These are phyloP conservation scores for Conistra vaccinii DNA, from an alignment of 2,888 invertebrate species.

Conservation along the genomic window DNA sequence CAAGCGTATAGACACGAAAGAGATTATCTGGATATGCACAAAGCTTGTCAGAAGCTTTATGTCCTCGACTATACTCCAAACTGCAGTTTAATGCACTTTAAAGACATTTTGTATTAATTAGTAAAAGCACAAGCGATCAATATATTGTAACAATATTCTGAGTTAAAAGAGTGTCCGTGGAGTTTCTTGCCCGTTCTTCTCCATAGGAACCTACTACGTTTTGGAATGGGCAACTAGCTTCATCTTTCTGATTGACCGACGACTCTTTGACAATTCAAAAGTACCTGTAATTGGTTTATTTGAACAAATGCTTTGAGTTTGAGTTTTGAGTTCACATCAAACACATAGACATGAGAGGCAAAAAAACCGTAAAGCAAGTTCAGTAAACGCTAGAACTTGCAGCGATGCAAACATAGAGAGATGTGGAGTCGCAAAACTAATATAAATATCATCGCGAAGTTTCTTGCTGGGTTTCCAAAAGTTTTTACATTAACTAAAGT, in stretches of 20 bases:
- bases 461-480: conserved; percentile 25
- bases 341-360: not conserved
- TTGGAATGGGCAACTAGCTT: too few relatives aligned
- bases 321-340: too few relatives aligned
- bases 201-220: too few relatives aligned
- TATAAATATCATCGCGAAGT: conserved; percentile 35
- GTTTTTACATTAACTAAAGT: conserved; percentile 36
- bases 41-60: not conserved
- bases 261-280: too few relatives aligned
- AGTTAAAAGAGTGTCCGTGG: too few relatives aligned
- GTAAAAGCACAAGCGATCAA: not conserved
- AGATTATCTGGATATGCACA: not conserved
- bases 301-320: too few relatives aligned
- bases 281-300: too few relatives aligned
- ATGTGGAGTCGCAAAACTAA: conserved; percentile 32
- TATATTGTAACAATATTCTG: too few relatives aligned
- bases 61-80: not conserved
- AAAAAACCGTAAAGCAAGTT: conserved; percentile 14
- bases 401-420: conserved; percentile 26
- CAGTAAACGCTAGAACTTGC: conserved; percentile 2
- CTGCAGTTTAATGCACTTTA: not conserved
- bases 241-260: too few relatives aligned
- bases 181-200: too few relatives aligned
- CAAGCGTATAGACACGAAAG: not conserved
- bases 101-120: not conserved